Percentiles rank a stretch among this genome's conserved stretches.
These are phyloP conservation scores for Octodon degus DNA, from an alignment of 2,113 vertebrate genomes.

Conservation along the genomic window DNA sequence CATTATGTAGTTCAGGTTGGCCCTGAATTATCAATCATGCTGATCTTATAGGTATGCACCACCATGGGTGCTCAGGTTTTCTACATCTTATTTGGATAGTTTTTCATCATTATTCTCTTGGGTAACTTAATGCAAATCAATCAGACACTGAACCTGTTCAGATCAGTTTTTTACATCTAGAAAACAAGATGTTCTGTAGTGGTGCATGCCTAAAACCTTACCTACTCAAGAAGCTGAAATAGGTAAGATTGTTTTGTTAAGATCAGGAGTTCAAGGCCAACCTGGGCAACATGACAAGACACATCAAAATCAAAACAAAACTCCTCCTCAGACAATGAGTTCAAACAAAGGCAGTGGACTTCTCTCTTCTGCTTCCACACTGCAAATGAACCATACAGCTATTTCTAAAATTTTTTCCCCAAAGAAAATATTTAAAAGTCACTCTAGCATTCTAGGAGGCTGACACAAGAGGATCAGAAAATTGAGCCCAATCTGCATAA, in stretches of 20 bases:
- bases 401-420: too few relatives aligned
- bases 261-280: too few relatives aligned
- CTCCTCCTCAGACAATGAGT: neutral
- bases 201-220: neutral
- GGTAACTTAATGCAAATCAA: slow-evolving; percentile 28
- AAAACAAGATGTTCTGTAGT: neutral
- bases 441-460: too few relatives aligned
- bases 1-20: too few relatives aligned
- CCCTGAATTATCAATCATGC: too few relatives aligned
- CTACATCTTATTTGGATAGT: neutral
- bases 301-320: neutral
- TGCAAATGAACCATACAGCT: neutral
- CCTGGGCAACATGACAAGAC: neutral
- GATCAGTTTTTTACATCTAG: neutral
- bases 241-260: too few relatives aligned
- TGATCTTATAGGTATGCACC: too few relatives aligned
- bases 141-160: neutral
- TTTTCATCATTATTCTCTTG: neutral
- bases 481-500: too few relatives aligned
- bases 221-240: too few relatives aligned
- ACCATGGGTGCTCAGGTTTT: neutral
- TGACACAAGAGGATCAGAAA: too few relatives aligned
- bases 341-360: neutral
- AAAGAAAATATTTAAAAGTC: too few relatives aligned
- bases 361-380: neutral